Base-by-base conservation (phyloP, 2,797 vertebrate genomes). In the Anabas testudineus region DNA sequence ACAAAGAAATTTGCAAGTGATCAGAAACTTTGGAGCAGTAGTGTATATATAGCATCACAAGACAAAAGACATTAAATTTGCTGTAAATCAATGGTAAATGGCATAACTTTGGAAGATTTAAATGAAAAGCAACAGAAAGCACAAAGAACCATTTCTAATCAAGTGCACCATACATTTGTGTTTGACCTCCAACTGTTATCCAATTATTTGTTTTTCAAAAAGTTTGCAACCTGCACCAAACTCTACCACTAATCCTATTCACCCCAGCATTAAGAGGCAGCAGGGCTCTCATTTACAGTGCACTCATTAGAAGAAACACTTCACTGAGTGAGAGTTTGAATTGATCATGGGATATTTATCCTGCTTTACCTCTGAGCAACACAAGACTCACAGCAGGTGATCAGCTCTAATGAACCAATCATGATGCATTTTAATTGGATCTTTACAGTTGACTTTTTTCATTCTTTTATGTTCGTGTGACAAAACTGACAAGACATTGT, bases 361-460 rank as follows among this genome's bases (percentile, higher is more conserved):
- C 62, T n/a, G 16, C 54, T 58, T 81, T 55, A 75, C 65, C 67
- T 69, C 47, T 21, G 34, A 78, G 62, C 30, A 32, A 34, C 22
- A 32, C 18, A 18, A 56, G 46, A 42, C 42, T 64, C 71, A n/a
- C 76, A 78, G 76, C 73, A 55, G 60, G 42, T 36, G 10, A 2
- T 4, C 13, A 4, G 51, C 22, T 36, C 21, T 74, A 73, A 80
- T 65, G 41, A 81, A 69, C 55, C 68, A 74, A 71, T 67, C 76
- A 41, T 6, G 10, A 58, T 14, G 32, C 22, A 28, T 51, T 69
- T 65, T 56, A 79, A 78, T 68, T 69, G 66, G 58, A 36, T 60
- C 32, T 67, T 74, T 74, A 55, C 70, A 56, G 32, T 71, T 22
- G 10, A 42, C 41, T 58, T 21, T 39, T 66, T 34, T 6, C 19